phyloP scores from a whole-genome alignment of 2,113 vertebrate genomes.

The Cynopterus brachyotis region DNA sequence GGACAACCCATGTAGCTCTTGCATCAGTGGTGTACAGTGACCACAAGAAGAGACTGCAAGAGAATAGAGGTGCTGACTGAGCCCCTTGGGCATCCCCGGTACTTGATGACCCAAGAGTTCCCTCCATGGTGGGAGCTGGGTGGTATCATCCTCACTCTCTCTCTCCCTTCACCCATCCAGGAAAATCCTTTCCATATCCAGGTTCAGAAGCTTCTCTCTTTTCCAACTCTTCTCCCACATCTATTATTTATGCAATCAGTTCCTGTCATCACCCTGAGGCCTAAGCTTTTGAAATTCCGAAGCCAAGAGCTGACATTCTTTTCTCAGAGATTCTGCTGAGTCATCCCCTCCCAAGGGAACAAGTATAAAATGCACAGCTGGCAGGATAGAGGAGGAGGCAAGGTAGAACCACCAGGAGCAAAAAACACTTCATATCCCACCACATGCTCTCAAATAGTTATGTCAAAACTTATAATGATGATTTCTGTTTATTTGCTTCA shows the following conservation, averaged over 20 bases:
- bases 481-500: background rate
- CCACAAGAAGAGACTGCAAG: background rate
- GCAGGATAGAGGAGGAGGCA: background rate
- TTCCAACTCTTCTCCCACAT: background rate
- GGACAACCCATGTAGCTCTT: background rate
- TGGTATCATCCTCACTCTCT: background rate
- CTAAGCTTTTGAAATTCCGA: background rate
- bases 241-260: background rate
- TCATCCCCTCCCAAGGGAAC: background rate
- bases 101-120: background rate
- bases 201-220: background rate
- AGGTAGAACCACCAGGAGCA: background rate
- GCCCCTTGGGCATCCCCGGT: background rate
- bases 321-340: background rate
- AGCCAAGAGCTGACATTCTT: background rate
- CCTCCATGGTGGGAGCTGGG: fast-evolving
- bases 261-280: background rate
- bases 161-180: background rate
- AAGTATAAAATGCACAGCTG: background rate
- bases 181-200: background rate
- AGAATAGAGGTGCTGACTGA: background rate
- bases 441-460: background rate
- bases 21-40: fast-evolving
- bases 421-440: too few species aligned
- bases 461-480: background rate